Evolutionary conservation across 2,797 vertebrate species (phyloP).

Genomic region (Fistularia tabacaria): DNA sequence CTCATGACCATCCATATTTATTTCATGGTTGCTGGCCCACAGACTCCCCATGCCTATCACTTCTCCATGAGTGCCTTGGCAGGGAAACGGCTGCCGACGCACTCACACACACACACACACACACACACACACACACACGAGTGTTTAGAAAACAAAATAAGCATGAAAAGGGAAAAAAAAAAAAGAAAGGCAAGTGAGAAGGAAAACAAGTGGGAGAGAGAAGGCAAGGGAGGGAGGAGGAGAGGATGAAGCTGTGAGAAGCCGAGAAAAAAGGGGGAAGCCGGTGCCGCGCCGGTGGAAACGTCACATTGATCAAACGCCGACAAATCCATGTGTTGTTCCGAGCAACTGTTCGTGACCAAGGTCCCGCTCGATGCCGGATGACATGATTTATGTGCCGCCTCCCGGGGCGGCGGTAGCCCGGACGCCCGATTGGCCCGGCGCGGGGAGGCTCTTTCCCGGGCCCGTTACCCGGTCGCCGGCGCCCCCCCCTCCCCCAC

Average conservation of each 20-base stretch:
- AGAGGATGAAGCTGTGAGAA: conserved; percentile 52
- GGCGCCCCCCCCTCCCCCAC: no score
- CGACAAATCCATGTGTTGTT: conserved; percentile 81
- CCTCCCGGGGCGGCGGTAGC: conserved; percentile 74
- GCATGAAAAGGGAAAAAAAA: conserved; percentile 61
- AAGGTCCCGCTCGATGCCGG: conserved; percentile 71
- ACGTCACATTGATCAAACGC: conserved; percentile 78
- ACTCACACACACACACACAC: no score
- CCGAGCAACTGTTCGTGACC: conserved; percentile 74
- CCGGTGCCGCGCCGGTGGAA: conserved; percentile 54
- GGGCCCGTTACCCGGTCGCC: no score
- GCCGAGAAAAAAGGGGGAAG: conserved; percentile 52
- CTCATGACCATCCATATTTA: conserved; percentile 83
- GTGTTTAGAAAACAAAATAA: conserved; percentile 71
- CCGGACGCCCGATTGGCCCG: conserved; percentile 71
- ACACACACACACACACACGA: conserved; percentile 38
- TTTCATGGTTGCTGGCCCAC: conserved; percentile 79
- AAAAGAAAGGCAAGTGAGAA: conserved; percentile 54
- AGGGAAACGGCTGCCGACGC: conserved; percentile 56
- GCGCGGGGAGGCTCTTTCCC: no score
- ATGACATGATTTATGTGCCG: conserved; percentile 76
- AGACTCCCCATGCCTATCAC: conserved; percentile 70
- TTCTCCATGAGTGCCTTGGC: conserved; percentile 71
- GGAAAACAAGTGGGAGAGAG: conserved; percentile 27
- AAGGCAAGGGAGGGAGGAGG: conserved; percentile 8